Base-by-base conservation (phyloP, 2,797 vertebrate species). In the Odontamblyopus rebecca region DNA sequence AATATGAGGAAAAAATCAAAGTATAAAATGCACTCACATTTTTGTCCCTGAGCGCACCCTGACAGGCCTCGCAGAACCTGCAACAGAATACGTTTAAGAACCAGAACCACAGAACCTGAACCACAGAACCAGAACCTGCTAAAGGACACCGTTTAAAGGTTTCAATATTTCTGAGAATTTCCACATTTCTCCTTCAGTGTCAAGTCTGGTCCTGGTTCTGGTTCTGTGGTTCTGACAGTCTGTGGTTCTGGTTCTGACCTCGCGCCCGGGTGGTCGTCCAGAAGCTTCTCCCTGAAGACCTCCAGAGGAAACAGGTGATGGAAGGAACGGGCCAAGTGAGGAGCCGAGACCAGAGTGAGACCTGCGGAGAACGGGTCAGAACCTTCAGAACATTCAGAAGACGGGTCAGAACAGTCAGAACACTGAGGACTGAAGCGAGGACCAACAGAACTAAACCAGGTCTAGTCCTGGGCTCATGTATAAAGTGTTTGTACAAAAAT, bases 231-330 rank as follows among this genome's bases (percentile, higher is more conserved):
- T 4, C 29, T 30, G 29, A 30, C 29, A 30, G 29, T 30, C 29
- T 30, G 29, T 30, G 30, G 30, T 32, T 18, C 53, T 32, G 35
- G 30, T 32, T 18, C 53, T 32, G 35, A 98, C 97, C 95, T 93
- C 76, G 96, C 93, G 66, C 92, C 93, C 35, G 88, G 84, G 73
- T 92, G 87, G 35, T 95, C 92, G 75, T 94, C 93, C 18, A 95
- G 53, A 0, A 92, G 70, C 62, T 83, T 82, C 92, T 99, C 97
- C 84, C 87, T 89, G 82, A 98, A 99, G 35, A 92, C 87, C 80
- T 96, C 93, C 81, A 99, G 92, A 71, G 98, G 97, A 87, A 99
- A 99, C 26, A 99, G 94, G 74, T 99, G 98, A 79, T 99, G 98
- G 70, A 99, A 99, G 68, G 98, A 99, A n/a, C 97, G 91, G 77